Conservation (phyloP, 2,888 invertebrate genomes). For the Lottia gigantea region DNA sequence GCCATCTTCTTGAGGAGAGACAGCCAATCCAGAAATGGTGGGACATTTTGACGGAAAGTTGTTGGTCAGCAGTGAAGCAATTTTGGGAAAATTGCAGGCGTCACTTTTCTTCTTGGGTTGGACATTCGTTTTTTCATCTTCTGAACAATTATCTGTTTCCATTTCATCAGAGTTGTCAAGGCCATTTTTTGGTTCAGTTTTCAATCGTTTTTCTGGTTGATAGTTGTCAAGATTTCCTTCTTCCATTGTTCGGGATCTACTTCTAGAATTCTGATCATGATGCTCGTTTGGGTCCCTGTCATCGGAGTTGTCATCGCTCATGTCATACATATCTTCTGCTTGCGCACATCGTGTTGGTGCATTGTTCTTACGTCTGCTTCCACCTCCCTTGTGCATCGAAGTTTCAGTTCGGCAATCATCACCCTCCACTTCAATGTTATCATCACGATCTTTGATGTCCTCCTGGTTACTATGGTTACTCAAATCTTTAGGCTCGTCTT, state of each 20-base stretch:
- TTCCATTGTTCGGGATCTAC: slow-evolving; percentile 1
- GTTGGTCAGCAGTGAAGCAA: slow-evolving; percentile 41
- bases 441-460: slow-evolving; percentile 29
- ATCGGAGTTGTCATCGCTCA: slow-evolving; percentile 55
- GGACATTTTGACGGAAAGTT: neutral
- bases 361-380: slow-evolving; percentile 59
- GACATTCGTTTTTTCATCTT: slow-evolving; percentile 26
- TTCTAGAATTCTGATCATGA: neutral
- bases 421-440: slow-evolving; percentile 30
- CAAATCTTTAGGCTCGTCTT: slow-evolving; percentile 46
- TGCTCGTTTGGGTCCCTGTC: slow-evolving; percentile 34
- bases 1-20: neutral
- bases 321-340: slow-evolving; percentile 42
- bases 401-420: slow-evolving; percentile 24
- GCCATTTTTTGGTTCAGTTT: slow-evolving; percentile 16
- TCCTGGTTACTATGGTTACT: slow-evolving; percentile 33
- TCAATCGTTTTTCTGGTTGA: slow-evolving; percentile 18
- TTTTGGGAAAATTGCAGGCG: slow-evolving; percentile 41
- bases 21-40: slow-evolving; percentile 8
- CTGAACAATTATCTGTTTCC: slow-evolving; percentile 26
- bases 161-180: slow-evolving; percentile 24
- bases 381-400: slow-evolving; percentile 31
- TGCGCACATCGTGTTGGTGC: slow-evolving; percentile 61
- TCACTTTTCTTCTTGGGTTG: slow-evolving; percentile 24
- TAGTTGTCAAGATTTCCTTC: slow-evolving; percentile 21